These are phyloP conservation scores for Calliphora vicina DNA, from an alignment of 1,140 invertebrate species.

Conservation along the genomic window DNA sequence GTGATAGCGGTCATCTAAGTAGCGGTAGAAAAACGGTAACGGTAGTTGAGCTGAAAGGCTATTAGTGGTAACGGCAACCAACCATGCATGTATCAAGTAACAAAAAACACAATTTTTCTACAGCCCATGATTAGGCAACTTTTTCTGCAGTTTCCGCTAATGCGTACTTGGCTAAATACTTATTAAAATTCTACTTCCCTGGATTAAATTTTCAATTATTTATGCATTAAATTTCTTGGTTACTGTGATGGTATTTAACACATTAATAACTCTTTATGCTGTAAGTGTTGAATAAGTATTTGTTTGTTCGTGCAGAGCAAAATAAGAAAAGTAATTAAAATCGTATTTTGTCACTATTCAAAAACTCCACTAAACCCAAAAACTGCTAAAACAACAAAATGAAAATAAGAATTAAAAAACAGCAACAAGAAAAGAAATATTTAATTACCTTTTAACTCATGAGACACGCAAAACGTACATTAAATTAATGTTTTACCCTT, in stretches of 20 bases:
- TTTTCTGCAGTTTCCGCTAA: no score
- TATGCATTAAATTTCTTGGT: background rate
- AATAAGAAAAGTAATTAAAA: background rate
- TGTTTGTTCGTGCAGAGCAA: background rate
- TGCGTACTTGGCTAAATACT: background rate
- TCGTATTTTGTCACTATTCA: constrained; percentile 10
- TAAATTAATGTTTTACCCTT: constrained; percentile 10
- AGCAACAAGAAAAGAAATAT: background rate
- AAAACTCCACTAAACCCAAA: background rate
- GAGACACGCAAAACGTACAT: constrained; percentile 9
- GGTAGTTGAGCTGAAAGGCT: no score
- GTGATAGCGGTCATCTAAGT: no score
- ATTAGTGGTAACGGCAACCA: no score
- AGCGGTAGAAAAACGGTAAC: no score
- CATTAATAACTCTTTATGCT: background rate
- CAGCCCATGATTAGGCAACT: no score
- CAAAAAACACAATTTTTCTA: no score
- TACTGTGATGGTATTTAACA: background rate
- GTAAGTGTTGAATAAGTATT: background rate
- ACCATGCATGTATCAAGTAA: no score
- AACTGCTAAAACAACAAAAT: background rate
- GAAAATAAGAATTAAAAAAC: background rate
- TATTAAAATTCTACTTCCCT: background rate
- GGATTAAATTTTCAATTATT: background rate
- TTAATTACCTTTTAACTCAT: constrained; percentile 14